Percentiles rank a stretch among this genome's conserved stretches.
These are phyloP conservation scores for Bufotes viridis DNA, from an alignment of 2,797 vertebrate genomes.

Conservation along the genomic window DNA sequence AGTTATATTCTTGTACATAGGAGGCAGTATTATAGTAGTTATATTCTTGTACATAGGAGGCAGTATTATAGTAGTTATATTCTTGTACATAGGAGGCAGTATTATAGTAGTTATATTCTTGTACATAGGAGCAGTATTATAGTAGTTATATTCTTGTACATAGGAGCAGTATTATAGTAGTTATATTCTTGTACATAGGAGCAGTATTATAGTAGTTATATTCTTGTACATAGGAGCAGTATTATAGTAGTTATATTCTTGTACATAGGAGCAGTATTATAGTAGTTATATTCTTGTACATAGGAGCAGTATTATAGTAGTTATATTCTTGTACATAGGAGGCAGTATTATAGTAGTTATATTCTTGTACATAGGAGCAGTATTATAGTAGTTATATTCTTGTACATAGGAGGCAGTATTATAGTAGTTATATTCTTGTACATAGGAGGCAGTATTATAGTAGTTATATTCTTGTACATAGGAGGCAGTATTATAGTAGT, in stretches of 20 bases:
- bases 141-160: constrained; percentile 26
- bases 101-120: constrained; percentile 15
- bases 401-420: not conserved
- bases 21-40: constrained; percentile 14
- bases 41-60: constrained; percentile 9
- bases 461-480: constrained; percentile 4
- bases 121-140: constrained; percentile 13
- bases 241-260: not conserved
- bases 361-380: constrained; percentile 1
- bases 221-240: not conserved
- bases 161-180: constrained; percentile 19
- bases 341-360: constrained; percentile 5
- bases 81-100: constrained; percentile 15
- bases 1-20: constrained; percentile 9
- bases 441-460: not conserved
- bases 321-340: constrained; percentile 1
- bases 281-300: constrained; percentile 3
- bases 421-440: constrained; percentile 3
- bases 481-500: not conserved
- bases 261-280: not conserved
- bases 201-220: not conserved
- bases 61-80: constrained; percentile 23
- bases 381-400: not conserved
- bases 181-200: constrained; percentile 12
- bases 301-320: constrained; percentile 1